Evolutionary conservation across 2,888 invertebrate genomes (phyloP).

Genomic region (Invenusta paracnida): DNA sequence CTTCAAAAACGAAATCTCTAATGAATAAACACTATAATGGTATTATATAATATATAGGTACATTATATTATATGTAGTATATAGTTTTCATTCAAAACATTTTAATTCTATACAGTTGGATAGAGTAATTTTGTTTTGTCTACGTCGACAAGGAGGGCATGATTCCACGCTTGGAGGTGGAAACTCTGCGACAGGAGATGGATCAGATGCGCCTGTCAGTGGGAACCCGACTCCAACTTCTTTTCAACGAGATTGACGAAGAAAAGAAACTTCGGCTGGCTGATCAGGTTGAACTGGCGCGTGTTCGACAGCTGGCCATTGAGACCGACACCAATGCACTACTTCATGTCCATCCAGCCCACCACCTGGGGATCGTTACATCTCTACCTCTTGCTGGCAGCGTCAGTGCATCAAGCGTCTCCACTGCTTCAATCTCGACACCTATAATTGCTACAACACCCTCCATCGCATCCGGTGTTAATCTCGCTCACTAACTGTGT

Average conservation of each 20-base stretch:
- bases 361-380: background rate
- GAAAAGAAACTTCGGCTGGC: conserved; percentile 60
- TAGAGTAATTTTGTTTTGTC: too few relatives aligned
- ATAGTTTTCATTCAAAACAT: too few relatives aligned
- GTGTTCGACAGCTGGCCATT: conserved; percentile 53
- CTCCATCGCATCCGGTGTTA: too few relatives aligned
- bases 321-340: background rate
- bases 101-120: too few relatives aligned
- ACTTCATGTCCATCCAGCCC: background rate
- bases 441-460: too few relatives aligned
- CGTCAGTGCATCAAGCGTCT: background rate
- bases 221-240: conserved; percentile 52
- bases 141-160: too few relatives aligned
- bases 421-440: too few relatives aligned
- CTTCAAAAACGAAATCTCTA: too few relatives aligned
- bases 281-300: conserved; percentile 60
- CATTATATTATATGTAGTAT: too few relatives aligned
- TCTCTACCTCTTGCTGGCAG: background rate
- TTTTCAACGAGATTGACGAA: conserved; percentile 50
- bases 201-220: background rate
- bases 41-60: too few relatives aligned
- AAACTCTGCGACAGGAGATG: background rate
- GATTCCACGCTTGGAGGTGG: background rate
- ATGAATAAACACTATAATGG: too few relatives aligned
- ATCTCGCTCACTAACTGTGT: too few relatives aligned